A percentile compares a stretch with the other conserved stretches of the same genome.
Conservation (phyloP, 2,888 invertebrate species). For the Mesorhabditis sp. region DNA sequence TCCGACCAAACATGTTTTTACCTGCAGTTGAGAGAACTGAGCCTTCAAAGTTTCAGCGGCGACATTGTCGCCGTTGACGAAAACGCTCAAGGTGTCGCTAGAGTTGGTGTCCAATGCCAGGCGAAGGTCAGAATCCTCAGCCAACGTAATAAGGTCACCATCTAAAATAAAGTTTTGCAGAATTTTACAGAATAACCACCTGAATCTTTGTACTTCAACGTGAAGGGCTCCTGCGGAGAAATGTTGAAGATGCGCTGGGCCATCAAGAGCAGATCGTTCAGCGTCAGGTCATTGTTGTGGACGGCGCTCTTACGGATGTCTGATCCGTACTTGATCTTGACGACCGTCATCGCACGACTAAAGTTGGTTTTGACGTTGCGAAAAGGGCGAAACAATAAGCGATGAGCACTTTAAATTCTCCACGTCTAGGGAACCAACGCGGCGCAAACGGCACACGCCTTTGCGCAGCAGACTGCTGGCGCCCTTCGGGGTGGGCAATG, state of each 20-base stretch:
- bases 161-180: constrained; percentile 28
- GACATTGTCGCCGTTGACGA: constrained; percentile 11
- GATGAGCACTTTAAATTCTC: background rate
- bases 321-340: constrained; percentile 38
- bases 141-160: constrained; percentile 40
- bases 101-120: constrained; percentile 32
- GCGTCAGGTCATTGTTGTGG: constrained; percentile 38
- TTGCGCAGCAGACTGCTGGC: background rate
- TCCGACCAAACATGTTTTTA: background rate
- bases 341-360: constrained; percentile 18
- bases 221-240: constrained; percentile 21
- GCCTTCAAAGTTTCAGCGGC: constrained; percentile 14
- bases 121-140: constrained; percentile 40
- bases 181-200: constrained; percentile 24
- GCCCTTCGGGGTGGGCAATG: background rate
- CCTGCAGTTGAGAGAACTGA: constrained; percentile 24
- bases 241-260: constrained; percentile 41
- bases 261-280: constrained; percentile 38
- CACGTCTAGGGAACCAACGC: background rate
- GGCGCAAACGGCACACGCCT: background rate
- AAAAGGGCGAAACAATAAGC: background rate
- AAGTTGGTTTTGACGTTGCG: too few relatives aligned
- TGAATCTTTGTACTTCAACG: constrained; percentile 43
- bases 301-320: constrained; percentile 39
- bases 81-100: constrained; percentile 13